Percentiles rank a stretch among this genome's conserved stretches.
These are phyloP conservation scores for Cyclura pinguis DNA, from an alignment of 2,797 vertebrate species.

Conservation along the genomic window DNA sequence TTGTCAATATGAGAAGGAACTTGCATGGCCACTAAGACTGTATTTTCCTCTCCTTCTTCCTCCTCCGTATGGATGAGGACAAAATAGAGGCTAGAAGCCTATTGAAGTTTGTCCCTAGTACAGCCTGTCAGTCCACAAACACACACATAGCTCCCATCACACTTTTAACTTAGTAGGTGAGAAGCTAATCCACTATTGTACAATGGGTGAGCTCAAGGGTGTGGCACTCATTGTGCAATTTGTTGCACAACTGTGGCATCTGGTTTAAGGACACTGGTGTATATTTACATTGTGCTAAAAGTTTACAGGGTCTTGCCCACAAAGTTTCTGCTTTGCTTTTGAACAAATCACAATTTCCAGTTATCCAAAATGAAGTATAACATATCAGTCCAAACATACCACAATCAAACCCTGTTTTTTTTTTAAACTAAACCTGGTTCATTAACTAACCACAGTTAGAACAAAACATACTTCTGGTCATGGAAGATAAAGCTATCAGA, in stretches of 20 bases:
- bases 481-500: neutral
- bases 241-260: too few species aligned
- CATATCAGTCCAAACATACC: neutral
- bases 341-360: neutral
- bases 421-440: neutral
- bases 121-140: too few species aligned
- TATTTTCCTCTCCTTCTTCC: neutral
- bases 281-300: too few species aligned
- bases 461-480: neutral
- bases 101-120: too few species aligned
- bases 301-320: too few species aligned
- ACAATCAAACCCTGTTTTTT: neutral
- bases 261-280: too few species aligned
- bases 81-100: neutral
- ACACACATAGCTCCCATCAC: too few species aligned
- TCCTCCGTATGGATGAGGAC: too few species aligned
- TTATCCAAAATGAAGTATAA: neutral
- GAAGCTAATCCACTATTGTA: too few species aligned
- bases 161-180: too few species aligned
- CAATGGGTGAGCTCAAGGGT: too few species aligned
- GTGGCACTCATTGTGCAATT: too few species aligned
- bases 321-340: neutral
- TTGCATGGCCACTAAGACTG: neutral
- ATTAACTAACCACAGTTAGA: neutral
- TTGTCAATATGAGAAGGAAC: neutral